phyloP scores from a whole-genome alignment of 2,888 invertebrate species.

The Ochropleura plecta region DNA sequence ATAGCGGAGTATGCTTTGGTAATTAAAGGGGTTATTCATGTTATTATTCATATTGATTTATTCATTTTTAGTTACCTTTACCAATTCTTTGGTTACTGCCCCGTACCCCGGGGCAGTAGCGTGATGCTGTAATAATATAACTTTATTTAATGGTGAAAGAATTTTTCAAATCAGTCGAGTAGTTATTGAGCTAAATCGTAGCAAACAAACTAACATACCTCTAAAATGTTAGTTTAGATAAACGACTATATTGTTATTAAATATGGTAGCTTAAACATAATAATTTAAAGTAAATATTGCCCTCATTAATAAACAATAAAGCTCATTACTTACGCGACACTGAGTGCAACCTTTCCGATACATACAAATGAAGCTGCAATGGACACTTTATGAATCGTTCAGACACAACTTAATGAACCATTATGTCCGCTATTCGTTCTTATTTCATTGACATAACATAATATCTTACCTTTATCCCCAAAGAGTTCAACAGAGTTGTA shows the following conservation, averaged over 20 bases:
- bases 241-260: not conserved
- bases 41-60: too few species aligned
- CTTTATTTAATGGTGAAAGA: too few species aligned
- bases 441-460: slow-evolving; percentile 39
- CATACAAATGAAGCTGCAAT: slow-evolving; percentile 45
- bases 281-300: slow-evolving; percentile 1
- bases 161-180: too few species aligned
- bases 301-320: slow-evolving; percentile 25
- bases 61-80: too few species aligned
- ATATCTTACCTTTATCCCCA: not conserved
- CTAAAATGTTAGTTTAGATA: too few species aligned
- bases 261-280: not conserved
- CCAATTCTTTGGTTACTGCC: too few species aligned
- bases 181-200: too few species aligned
- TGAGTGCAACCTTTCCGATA: slow-evolving; percentile 30
- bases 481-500: not conserved
- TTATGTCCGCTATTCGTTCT: slow-evolving; percentile 29
- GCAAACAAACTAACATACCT: too few species aligned
- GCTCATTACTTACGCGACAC: slow-evolving; percentile 27
- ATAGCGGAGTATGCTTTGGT: not conserved
- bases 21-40: too few species aligned
- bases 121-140: too few species aligned
- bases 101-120: too few species aligned
- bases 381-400: slow-evolving; percentile 42
- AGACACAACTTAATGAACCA: slow-evolving; percentile 40